Base-by-base conservation (phyloP, 2,113 vertebrate genomes). In the Odontophorus gujanensis region DNA sequence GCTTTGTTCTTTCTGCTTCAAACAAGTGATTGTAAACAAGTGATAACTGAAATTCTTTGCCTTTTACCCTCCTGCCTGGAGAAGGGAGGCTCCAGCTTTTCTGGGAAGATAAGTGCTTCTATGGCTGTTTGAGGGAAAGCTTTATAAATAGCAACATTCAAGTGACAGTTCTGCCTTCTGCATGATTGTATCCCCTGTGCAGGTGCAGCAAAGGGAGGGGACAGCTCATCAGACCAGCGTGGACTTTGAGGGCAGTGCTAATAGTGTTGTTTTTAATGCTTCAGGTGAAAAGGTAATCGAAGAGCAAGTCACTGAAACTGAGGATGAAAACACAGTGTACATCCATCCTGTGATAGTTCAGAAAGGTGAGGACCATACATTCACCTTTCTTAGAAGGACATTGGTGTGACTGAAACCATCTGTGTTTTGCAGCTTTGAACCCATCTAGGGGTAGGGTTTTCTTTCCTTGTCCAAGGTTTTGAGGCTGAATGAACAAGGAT, bases 281-380 rank as follows among this genome's bases (percentile, higher is more conserved):
- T 53, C 92, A 98, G 98, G 96, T 95, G 98, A 98, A 89, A 98
- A 98, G 75, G 90, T 98, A 75, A 91, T 98, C 40, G 98, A 98
- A 94, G 98, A 97, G 22, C 98, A 98, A 85, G 96, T 98, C 71
- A 97, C 98, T 93, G 97, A 98, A 83, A 97, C 98, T 11, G 98
- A 98, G 93, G 98, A 98, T 50, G 98, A 98, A n/a, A 98, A 97
- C 75, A 98, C 98, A 7, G 98, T 98, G 9, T 98, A 97, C 53
- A 98, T 98, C 81, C 98, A 98, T 47, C 97, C 98, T 80, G 97
- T 98, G 94, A 97, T 94, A 0, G 93, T 98, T 24, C 97, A 98
- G 92, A 98, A 98, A 98, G 98, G 98, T 98, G 88, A 97, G 97
- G 38, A 89, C 10, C 16, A 16, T 48, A 9, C 24, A 15, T 53